Percentiles rank a stretch among this genome's conserved stretches.
Evolutionary conservation across 2,113 vertebrate genomes (phyloP).

Genomic region (Coturnix japonica): DNA sequence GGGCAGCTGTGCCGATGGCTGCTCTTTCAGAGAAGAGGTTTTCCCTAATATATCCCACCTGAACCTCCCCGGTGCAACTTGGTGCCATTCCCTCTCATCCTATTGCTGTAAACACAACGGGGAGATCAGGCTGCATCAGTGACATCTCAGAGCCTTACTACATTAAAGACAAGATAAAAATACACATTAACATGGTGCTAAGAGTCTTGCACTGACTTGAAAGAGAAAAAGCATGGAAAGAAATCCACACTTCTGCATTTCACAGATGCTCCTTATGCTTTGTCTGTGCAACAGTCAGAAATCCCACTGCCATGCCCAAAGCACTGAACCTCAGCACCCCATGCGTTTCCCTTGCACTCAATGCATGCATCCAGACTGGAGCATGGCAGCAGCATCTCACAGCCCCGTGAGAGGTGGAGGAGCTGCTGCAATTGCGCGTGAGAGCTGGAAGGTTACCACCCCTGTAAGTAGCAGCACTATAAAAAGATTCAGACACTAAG

Average conservation of each 20-base stretch:
- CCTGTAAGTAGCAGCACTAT: conserved; percentile 82
- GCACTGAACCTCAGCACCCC: too few relatives aligned
- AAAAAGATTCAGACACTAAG: conserved; percentile 94
- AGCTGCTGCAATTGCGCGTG: conserved; percentile 30
- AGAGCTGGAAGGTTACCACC: conserved; percentile 80
- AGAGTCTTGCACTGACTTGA: not conserved
- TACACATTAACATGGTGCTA: rapidly evolving
- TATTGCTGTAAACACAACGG: not conserved
- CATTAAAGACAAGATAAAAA: not conserved
- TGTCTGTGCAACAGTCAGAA: rapidly evolving
- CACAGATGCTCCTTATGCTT: not conserved
- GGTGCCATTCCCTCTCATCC: too few relatives aligned
- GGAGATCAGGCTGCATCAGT: not conserved
- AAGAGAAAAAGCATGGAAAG: not conserved
- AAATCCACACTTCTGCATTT: rapidly evolving
- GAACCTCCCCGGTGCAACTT: too few relatives aligned
- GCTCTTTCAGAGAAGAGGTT: too few relatives aligned
- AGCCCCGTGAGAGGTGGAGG: not conserved
- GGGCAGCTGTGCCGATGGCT: too few relatives aligned
- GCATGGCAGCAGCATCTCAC: not conserved
- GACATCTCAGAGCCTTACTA: not conserved
- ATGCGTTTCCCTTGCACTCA: not conserved
- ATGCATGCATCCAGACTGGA: not conserved
- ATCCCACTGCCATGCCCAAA: not conserved
- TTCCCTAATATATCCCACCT: too few relatives aligned